Conservation (phyloP, 2,113 vertebrate species). For the Tychaedon coryphoeus region DNA sequence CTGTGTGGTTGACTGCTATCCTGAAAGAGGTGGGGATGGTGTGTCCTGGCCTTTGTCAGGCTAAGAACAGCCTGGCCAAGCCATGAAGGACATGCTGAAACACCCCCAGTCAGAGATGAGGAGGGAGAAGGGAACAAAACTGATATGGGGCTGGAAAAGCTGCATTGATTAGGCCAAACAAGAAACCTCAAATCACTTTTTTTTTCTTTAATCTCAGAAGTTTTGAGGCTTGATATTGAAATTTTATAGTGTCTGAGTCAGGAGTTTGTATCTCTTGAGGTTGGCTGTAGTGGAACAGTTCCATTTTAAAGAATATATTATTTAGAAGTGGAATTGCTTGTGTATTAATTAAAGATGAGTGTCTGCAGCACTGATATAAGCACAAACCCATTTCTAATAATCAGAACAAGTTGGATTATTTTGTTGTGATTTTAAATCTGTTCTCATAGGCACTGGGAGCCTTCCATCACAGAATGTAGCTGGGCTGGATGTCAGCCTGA, state of each 20-base stretch:
- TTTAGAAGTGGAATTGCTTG: conserved; percentile 20
- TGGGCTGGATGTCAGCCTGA: neutral
- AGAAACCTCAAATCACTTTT: neutral
- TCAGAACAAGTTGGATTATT: neutral
- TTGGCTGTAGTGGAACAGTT: neutral
- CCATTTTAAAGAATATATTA: conserved; percentile 40
- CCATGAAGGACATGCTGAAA: rapidly evolving
- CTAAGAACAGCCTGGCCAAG: neutral
- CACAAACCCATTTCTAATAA: neutral
- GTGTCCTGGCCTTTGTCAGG: neutral
- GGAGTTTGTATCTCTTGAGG: neutral
- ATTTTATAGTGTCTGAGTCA: neutral
- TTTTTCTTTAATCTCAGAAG: neutral
- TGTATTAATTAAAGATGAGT: conserved; percentile 45
- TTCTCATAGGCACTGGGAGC: neutral
- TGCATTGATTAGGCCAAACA: neutral
- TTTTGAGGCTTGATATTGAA: neutral
- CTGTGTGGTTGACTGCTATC: neutral
- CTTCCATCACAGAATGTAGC: neutral
- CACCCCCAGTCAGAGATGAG: neutral
- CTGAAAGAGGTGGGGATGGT: neutral
- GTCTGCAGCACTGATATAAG: neutral
- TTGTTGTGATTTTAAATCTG: neutral
- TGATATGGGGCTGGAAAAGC: neutral
- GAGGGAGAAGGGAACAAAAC: neutral